These are phyloP conservation scores for Arnoldichthys spilopterus DNA, from an alignment of 2,797 vertebrate species.

Conservation along the genomic window DNA sequence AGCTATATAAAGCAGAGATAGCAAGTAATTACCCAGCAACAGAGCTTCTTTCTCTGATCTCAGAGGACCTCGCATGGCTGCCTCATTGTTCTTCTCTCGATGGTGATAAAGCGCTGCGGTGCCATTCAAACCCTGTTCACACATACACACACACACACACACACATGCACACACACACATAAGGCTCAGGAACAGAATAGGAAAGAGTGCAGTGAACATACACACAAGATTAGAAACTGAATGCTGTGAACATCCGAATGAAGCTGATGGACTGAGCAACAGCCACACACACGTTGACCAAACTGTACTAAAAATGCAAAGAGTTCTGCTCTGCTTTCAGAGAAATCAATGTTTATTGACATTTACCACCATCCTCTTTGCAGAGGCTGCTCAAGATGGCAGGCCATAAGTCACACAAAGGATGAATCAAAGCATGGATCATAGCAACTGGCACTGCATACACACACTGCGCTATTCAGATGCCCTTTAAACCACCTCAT, in stretches of 20 bases:
- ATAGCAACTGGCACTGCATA: conserved; percentile 12
- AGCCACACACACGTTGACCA: conserved; percentile 32
- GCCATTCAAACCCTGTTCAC: conserved; percentile 83
- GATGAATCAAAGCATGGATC: conserved; percentile 28
- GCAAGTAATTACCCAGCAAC: conserved; percentile 85
- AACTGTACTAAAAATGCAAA: conserved; percentile 43
- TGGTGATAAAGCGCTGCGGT: conserved; percentile 80
- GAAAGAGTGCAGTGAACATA: background rate
- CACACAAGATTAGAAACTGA: background rate
- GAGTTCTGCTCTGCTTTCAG: conserved; percentile 23
- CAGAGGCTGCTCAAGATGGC: conserved; percentile 42
- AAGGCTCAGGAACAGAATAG: conserved; percentile 7
- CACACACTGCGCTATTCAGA: conserved; percentile 12
- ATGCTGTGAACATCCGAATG: background rate
- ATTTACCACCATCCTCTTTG: conserved; percentile 34
- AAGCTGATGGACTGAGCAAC: background rate
- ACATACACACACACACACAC: conserved; percentile 47
- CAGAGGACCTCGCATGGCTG: conserved; percentile 77
- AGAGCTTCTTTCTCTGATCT: conserved; percentile 94
- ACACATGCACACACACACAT: background rate
- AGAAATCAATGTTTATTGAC: conserved; percentile 54
- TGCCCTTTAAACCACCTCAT: background rate
- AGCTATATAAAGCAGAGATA: conserved; percentile 8
- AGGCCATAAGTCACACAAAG: conserved; percentile 40
- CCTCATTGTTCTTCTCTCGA: conserved; percentile 83